Evolutionary conservation across 1,140 invertebrate species (phyloP).

Genomic region (Drosophila sproati): DNA sequence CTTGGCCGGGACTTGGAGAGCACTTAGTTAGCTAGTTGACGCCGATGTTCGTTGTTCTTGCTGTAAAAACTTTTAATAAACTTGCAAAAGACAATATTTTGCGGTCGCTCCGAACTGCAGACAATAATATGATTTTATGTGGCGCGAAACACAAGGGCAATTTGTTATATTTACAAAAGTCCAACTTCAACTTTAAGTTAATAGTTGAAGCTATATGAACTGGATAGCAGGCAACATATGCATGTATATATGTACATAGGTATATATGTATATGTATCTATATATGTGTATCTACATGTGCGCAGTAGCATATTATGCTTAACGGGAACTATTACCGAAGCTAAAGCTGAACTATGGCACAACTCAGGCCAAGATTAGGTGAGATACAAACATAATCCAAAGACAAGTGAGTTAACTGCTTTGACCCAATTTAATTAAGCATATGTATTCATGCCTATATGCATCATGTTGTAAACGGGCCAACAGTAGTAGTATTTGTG

Average conservation of each 20-base stretch:
- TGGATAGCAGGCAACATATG: slow-evolving; percentile 22
- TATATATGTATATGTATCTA: neutral
- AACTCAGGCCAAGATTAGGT: slow-evolving; percentile 64
- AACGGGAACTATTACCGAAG: slow-evolving; percentile 3
- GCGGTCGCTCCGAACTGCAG: slow-evolving; percentile 44
- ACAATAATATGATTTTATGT: slow-evolving; percentile 78
- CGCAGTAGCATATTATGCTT: slow-evolving; percentile 32
- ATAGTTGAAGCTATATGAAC: slow-evolving; percentile 3
- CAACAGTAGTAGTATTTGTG: slow-evolving; percentile 56
- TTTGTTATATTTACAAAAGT: slow-evolving; percentile 63
- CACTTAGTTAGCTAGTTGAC: slow-evolving; percentile 51
- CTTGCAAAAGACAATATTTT: slow-evolving; percentile 74
- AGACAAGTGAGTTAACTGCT: slow-evolving; percentile 80
- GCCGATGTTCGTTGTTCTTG: slow-evolving; percentile 17
- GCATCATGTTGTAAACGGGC: slow-evolving; percentile 37
- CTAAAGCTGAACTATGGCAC: neutral
- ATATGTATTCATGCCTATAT: slow-evolving; percentile 38
- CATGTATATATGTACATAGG: neutral
- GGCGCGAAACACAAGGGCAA: slow-evolving; percentile 54
- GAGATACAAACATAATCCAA: slow-evolving; percentile 78
- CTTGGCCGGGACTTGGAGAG: slow-evolving; percentile 25
- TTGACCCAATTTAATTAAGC: slow-evolving; percentile 83
- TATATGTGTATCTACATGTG: slow-evolving; percentile 1
- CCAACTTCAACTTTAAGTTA: slow-evolving; percentile 16
- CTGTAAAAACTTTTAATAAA: slow-evolving; percentile 75